These are phyloP conservation scores for Muschampia plurimacula DNA, from an alignment of 2,888 invertebrate species.

Conservation along the genomic window DNA sequence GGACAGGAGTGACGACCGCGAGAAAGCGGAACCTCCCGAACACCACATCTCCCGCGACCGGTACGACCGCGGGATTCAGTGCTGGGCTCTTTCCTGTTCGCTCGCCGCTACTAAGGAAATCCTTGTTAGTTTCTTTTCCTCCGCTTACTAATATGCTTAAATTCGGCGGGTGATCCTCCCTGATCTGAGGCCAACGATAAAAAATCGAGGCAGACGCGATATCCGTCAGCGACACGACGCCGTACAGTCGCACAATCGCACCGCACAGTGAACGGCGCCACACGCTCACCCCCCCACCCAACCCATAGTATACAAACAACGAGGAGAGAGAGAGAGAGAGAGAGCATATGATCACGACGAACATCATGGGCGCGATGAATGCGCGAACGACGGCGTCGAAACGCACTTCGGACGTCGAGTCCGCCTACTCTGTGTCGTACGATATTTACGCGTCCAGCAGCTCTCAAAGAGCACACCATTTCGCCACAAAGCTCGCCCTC, in stretches of 20 bases:
- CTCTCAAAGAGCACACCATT: not conserved
- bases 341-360: too few relatives aligned
- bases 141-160: slow-evolving; percentile 15
- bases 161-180: slow-evolving; percentile 15
- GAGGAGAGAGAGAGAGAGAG: too few relatives aligned
- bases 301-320: too few relatives aligned
- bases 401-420: slow-evolving; percentile 16
- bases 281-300: too few relatives aligned
- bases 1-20: slow-evolving; percentile 14
- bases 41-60: slow-evolving; percentile 15
- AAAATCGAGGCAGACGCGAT: slow-evolving; percentile 48
- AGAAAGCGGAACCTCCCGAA: slow-evolving; percentile 15
- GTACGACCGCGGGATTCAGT: slow-evolving; percentile 15
- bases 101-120: slow-evolving; percentile 14
- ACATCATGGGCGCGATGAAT: not conserved
- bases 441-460: not conserved
- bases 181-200: slow-evolving; percentile 15
- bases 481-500: not conserved
- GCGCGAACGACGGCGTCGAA: slow-evolving; percentile 12
- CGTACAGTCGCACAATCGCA: not conserved
- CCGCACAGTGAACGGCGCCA: not conserved
- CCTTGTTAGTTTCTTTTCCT: slow-evolving; percentile 15
- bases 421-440: not conserved
- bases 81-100: slow-evolving; percentile 15
- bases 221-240: slow-evolving; percentile 43